Conservation (phyloP, 2,888 invertebrate genomes). For the Bruchidius siliquastri region DNA sequence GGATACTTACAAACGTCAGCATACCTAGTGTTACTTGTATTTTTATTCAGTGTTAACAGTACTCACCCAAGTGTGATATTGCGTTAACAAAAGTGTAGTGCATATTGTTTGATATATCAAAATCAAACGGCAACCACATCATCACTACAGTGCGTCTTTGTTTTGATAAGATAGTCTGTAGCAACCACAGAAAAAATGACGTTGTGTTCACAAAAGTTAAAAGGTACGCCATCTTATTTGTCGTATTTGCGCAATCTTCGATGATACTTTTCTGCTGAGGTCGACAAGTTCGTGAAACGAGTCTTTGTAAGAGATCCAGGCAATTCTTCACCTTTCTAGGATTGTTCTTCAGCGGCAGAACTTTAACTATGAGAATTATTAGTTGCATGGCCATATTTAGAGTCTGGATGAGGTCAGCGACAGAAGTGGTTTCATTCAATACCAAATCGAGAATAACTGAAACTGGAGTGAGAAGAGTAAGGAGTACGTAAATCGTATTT, state of each 20-base stretch:
- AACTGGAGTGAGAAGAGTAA: slow-evolving; percentile 6
- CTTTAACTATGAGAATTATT: slow-evolving; percentile 5
- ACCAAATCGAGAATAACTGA: slow-evolving; percentile 2
- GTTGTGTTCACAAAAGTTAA: slow-evolving; percentile 3
- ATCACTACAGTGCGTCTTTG: slow-evolving; percentile 12
- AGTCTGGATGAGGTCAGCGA: slow-evolving; percentile 2
- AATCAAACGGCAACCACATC: slow-evolving; percentile 16
- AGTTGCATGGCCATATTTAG: slow-evolving; percentile 4
- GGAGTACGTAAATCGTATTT: slow-evolving; percentile 3
- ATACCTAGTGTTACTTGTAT: too few species aligned
- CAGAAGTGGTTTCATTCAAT: slow-evolving; percentile 1
- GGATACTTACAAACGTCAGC: too few species aligned
- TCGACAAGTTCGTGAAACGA: not conserved
- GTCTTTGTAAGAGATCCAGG: slow-evolving; percentile 2
- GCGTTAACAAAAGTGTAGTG: not conserved
- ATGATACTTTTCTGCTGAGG: slow-evolving; percentile 3
- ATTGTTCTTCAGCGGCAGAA: slow-evolving; percentile 7
- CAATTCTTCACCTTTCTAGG: slow-evolving; percentile 1
- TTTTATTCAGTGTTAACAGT: too few species aligned
- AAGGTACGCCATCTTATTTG: slow-evolving; percentile 1
- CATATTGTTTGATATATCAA: not conserved
- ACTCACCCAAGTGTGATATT: not conserved
- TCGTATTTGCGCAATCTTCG: slow-evolving; percentile 3
- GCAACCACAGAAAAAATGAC: slow-evolving; percentile 8
- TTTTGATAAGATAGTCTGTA: slow-evolving; percentile 5